These are phyloP conservation scores for Pseudochromis fuscus DNA, from an alignment of 2,797 vertebrate genomes.

Conservation along the genomic window DNA sequence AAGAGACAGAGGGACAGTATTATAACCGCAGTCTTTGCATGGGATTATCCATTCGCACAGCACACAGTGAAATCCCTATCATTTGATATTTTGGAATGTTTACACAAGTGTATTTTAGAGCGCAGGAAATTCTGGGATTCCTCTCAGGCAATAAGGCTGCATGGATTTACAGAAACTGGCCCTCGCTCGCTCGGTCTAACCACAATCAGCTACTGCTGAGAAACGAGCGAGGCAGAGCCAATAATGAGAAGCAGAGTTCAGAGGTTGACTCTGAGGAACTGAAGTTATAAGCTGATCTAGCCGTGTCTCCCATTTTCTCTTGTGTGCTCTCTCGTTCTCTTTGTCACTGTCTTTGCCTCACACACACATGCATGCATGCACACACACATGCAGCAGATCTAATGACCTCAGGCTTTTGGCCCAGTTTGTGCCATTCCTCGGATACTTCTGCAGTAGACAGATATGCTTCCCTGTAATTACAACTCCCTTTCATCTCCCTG, in stretches of 20 bases:
- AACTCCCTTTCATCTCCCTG: conserved; percentile 84
- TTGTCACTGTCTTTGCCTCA: conserved; percentile 25
- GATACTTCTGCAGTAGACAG: conserved; percentile 85
- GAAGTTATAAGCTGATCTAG: conserved; percentile 74
- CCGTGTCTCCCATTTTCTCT: conserved; percentile 54
- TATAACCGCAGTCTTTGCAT: conserved; percentile 72
- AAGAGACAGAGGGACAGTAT: conserved; percentile 73
- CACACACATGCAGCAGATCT: conserved; percentile 73
- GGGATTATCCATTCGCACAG: conserved; percentile 75
- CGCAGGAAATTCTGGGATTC: conserved; percentile 77
- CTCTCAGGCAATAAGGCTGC: conserved; percentile 72
- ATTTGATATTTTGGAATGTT: conserved; percentile 83
- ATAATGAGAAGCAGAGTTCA: conserved; percentile 73
- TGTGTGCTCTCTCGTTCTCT: conserved; percentile 30
- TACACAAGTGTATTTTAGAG: conserved; percentile 84
- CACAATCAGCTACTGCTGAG: conserved; percentile 74
- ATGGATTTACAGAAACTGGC: conserved; percentile 67
- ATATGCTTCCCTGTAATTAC: conserved; percentile 87
- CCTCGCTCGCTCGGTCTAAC: conserved; percentile 64
- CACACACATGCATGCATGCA: conserved; percentile 24
- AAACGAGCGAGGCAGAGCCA: conserved; percentile 52
- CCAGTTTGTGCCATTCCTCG: conserved; percentile 83
- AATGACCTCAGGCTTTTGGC: conserved; percentile 83
- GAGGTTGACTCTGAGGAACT: conserved; percentile 74
- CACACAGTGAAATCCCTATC: conserved; percentile 78